These are phyloP conservation scores for Brachionus calyciflorus DNA, from an alignment of 1,140 invertebrate species.

Conservation along the genomic window DNA sequence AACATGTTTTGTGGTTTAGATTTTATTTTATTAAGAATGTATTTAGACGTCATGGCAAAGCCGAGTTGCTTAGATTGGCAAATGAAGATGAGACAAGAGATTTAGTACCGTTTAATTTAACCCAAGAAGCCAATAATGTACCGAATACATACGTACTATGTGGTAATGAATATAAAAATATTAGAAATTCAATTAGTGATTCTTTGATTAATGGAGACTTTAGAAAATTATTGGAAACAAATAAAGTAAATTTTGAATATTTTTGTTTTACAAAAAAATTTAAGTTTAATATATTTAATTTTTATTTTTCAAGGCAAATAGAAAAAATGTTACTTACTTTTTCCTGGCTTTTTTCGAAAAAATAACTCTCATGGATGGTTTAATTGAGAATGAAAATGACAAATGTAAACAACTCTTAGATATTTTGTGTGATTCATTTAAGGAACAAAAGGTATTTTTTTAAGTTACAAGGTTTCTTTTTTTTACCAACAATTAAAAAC, in stretches of 20 bases:
- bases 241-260: not conserved
- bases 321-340: not conserved
- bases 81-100: not conserved
- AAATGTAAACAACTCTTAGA: constrained; percentile 14
- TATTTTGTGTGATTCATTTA: not conserved
- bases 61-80: not conserved
- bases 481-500: too few relatives aligned
- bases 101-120: not conserved
- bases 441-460: constrained; percentile 18
- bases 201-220: not conserved
- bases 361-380: not conserved
- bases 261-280: not conserved
- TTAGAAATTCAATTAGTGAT: not conserved
- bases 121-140: not conserved
- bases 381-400: not conserved
- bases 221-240: not conserved
- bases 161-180: not conserved
- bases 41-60: not conserved
- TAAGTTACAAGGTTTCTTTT: too few relatives aligned
- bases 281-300: not conserved
- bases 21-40: constrained; percentile 16
- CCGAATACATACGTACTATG: not conserved
- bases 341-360: constrained; percentile 4
- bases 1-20: not conserved
- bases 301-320: not conserved